A percentile compares a stretch with the other conserved stretches of the same genome.
Evolutionary conservation across 1,140 invertebrate species (phyloP).

Genomic region (Laupala kohalensis): DNA sequence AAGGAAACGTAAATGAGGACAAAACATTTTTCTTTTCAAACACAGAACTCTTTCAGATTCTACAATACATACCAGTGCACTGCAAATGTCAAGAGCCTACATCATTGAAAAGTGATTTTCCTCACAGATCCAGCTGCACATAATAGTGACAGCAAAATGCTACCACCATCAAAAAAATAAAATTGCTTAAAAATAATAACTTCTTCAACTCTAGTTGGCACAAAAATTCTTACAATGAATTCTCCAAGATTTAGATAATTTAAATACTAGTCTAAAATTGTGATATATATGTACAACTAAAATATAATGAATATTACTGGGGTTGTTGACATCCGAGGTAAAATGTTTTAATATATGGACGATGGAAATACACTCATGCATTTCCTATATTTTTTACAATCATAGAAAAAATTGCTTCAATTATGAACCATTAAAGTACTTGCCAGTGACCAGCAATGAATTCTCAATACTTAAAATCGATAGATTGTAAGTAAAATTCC

Average conservation of each 20-base stretch:
- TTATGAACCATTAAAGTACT: not conserved
- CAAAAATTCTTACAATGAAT: not conserved
- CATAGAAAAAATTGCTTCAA: not conserved
- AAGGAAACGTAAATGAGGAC: not conserved
- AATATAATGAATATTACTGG: not conserved
- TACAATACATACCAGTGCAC: not conserved
- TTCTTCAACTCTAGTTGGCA: not conserved
- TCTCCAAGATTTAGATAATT: not conserved
- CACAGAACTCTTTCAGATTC: not conserved
- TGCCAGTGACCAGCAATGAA: not conserved
- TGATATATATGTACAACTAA: not conserved
- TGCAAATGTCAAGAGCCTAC: not conserved
- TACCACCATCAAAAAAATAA: not conserved
- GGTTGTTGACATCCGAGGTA: not conserved
- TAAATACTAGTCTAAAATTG: not conserved
- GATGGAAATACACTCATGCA: not conserved
- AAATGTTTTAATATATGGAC: not conserved
- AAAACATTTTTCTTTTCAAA: not conserved
- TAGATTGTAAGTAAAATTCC: not conserved
- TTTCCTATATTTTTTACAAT: not conserved
- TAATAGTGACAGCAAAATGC: not conserved
- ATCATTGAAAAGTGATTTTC: not conserved
- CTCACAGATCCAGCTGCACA: not conserved
- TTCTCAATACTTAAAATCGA: not conserved
- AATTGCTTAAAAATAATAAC: not conserved